Evolutionary conservation across 2,113 vertebrate species (phyloP), one percentile per base, ranked within the genome.

Genomic region (Colius striatus): DNA sequence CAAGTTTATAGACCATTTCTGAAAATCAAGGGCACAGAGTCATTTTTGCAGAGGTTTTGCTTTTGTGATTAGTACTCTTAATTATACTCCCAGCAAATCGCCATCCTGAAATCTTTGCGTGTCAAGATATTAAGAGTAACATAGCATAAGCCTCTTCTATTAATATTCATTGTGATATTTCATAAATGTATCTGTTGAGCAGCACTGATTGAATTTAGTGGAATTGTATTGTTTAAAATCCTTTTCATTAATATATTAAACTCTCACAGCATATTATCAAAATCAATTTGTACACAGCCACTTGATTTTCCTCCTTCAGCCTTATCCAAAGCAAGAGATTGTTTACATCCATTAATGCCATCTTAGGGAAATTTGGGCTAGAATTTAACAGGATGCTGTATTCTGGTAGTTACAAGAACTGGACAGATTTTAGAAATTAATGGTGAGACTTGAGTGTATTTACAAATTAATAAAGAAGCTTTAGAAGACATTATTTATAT

Each of bases 171-270:
- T 63, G 29, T 86, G 65, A 27, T 89, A 41, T 89, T 96, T 92
- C 15, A 14, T 60, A 87, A 77, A 71, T 65, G 51, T 83, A 74
- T 91, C 62, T 78, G 73, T 66, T 94, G 77, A 89, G 83, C 68
- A 93, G 63, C 62, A 38, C 47, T 73, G 70, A 90, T 94, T 87
- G 89, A 96, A 86, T 95, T 77, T 84, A 89, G 87, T 86, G 75
- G 90, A 94, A 92, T 48, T 74, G 57, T 75, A 41, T 83, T 92
- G 91, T 94, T 95, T 75, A 81, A 93, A 93, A 92, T 61, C 4
- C 10, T 91, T 80, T 73, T 68, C 48, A 87, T 94, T 96, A 87
- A 76, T 89, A 68, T 55, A 84, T 92, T 94, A 74, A 93, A 61
- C 58, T 84, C 89, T 83, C 29, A 11, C 32, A 74, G 68, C 47